A percentile compares a stretch with the other conserved stretches of the same genome.
Evolutionary conservation across 2,113 vertebrate genomes (phyloP).

Genomic region (Eira barbara): DNA sequence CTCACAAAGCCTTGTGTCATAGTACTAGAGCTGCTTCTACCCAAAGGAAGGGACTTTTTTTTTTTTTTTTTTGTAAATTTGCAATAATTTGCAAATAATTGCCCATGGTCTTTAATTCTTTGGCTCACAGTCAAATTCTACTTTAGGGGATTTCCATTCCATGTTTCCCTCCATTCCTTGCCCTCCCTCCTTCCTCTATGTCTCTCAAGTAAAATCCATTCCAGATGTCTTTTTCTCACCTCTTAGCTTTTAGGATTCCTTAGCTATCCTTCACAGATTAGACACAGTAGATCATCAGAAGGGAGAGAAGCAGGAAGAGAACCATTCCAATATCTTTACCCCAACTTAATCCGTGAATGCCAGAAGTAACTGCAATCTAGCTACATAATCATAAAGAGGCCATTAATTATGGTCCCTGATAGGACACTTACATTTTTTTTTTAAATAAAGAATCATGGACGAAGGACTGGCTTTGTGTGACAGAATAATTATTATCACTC

Average conservation of each 20-base stretch:
- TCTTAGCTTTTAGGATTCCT: background rate
- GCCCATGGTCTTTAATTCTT: background rate
- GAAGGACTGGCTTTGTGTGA: background rate
- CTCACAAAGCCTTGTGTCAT: background rate
- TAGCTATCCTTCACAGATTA: background rate
- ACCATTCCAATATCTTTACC: background rate
- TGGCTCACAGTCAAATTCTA: background rate
- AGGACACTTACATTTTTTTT: background rate
- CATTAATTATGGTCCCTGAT: background rate
- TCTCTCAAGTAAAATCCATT: background rate
- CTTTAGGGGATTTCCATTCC: background rate
- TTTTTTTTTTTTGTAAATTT: background rate
- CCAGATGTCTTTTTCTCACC: background rate
- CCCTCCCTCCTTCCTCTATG: background rate
- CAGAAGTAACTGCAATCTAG: background rate
- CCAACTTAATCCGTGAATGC: background rate
- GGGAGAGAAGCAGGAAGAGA: background rate
- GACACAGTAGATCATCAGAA: background rate
- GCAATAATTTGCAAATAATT: background rate
- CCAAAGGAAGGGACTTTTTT: background rate
- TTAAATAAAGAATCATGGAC: background rate
- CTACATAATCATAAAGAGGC: background rate
- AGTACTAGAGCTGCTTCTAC: background rate
- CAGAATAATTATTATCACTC: background rate
- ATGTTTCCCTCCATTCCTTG: background rate